These are phyloP conservation scores for Dicrostonyx torquatus DNA, from an alignment of 2,797 vertebrate species.

Conservation along the genomic window DNA sequence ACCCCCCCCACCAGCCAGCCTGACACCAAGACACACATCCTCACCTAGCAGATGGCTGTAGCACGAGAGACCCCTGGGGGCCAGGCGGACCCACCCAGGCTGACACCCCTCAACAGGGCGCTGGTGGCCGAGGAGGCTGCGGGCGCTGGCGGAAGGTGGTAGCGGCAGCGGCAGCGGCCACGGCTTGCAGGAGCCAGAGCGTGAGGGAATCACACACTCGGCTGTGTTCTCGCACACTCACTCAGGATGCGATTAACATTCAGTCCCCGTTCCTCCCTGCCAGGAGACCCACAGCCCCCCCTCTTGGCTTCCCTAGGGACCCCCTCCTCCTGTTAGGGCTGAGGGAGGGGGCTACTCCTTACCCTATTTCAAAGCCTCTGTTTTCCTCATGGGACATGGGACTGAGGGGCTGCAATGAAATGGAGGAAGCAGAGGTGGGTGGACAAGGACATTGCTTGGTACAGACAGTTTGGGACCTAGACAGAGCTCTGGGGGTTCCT, in stretches of 20 bases:
- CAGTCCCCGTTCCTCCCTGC: constrained; percentile 78
- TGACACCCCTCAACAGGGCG: constrained; percentile 58
- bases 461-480: not conserved
- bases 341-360: not conserved
- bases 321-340: constrained; percentile 67
- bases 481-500: not conserved
- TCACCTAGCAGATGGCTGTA: constrained; percentile 74
- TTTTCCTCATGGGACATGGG: constrained; percentile 23
- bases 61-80: constrained; percentile 70
- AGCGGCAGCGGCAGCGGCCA: constrained; percentile 33
- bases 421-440: not conserved
- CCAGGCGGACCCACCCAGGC: constrained; percentile 64
- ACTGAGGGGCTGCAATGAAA: constrained; percentile 52
- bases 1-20: constrained; percentile 74
- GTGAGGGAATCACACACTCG: constrained; percentile 74
- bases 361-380: not conserved
- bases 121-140: constrained; percentile 64
- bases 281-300: constrained; percentile 71
- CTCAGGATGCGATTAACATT: constrained; percentile 82
- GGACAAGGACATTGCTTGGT: not conserved
- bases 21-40: constrained; percentile 63
- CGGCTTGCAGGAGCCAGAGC: constrained; percentile 69
- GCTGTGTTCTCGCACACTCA: constrained; percentile 68
- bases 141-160: constrained; percentile 50
- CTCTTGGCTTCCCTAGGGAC: constrained; percentile 69